phyloP scores from a whole-genome alignment of 2,797 vertebrate genomes.

The Sternarchorhynchus goeldii region DNA sequence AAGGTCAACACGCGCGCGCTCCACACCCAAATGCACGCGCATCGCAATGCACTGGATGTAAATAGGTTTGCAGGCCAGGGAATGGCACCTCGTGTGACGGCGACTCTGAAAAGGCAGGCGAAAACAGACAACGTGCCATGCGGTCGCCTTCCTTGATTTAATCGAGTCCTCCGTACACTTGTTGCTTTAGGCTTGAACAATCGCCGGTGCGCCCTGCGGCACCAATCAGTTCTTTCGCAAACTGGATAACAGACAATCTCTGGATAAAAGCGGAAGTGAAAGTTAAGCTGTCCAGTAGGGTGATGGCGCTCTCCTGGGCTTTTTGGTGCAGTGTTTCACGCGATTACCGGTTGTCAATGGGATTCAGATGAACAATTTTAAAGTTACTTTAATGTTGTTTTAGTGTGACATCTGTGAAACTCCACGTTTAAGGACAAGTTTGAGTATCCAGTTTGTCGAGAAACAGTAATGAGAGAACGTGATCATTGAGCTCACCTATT shows the following conservation, averaged over 20 bases:
- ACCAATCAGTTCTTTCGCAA: too few relatives aligned
- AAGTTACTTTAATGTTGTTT: background rate
- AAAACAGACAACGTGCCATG: too few relatives aligned
- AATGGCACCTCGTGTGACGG: too few relatives aligned
- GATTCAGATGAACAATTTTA: background rate
- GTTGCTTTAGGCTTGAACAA: background rate
- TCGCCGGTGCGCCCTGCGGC: too few relatives aligned
- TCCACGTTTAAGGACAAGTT: background rate
- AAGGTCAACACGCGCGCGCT: constrained; percentile 39
- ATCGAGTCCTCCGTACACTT: background rate
- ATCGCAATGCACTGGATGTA: constrained; percentile 52
- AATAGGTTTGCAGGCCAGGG: constrained; percentile 19
- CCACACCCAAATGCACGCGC: constrained; percentile 34
- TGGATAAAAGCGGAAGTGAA: too few relatives aligned
- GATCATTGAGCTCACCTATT: constrained; percentile 4
- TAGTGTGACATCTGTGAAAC: too few relatives aligned
- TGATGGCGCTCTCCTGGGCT: too few relatives aligned
- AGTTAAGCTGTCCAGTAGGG: too few relatives aligned
- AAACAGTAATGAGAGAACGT: background rate
- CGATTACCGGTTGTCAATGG: background rate
- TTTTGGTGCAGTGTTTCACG: too few relatives aligned
- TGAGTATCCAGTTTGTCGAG: background rate
- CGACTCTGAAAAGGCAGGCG: too few relatives aligned
- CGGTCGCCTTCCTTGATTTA: background rate
- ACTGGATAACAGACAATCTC: too few relatives aligned